Percentiles rank a stretch among this genome's conserved stretches.
These are phyloP conservation scores for Pandemis cinnamomeana DNA, from an alignment of 2,888 invertebrate genomes.

Conservation along the genomic window DNA sequence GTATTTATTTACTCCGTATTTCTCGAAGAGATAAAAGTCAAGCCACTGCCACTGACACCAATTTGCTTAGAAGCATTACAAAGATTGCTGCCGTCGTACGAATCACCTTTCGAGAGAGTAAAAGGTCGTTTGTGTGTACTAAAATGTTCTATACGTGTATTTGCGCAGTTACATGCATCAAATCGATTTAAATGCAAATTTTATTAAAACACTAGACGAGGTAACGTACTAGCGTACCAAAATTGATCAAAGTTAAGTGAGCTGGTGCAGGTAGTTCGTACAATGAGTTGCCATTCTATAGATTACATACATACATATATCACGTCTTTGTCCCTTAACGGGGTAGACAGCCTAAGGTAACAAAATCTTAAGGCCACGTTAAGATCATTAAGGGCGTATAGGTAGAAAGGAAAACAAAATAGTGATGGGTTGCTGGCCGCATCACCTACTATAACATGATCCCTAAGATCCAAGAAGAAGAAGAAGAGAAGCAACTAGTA, in stretches of 20 bases:
- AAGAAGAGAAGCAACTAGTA: too few species aligned
- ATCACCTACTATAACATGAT: too few species aligned
- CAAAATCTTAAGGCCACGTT: too few species aligned
- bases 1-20: constrained; percentile 7
- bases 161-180: constrained; percentile 8
- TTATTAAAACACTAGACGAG: constrained; percentile 14
- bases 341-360: too few species aligned
- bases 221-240: neutral
- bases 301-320: too few species aligned
- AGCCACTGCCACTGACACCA: constrained; percentile 23
- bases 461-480: too few species aligned
- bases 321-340: too few species aligned
- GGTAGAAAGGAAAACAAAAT: too few species aligned
- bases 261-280: neutral
- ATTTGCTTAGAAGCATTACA: constrained; percentile 39
- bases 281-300: neutral
- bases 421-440: too few species aligned
- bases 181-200: constrained; percentile 39
- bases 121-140: constrained; percentile 4
- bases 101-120: constrained; percentile 11
- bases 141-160: neutral
- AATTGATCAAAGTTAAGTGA: constrained; percentile 19
- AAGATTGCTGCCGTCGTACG: constrained; percentile 28
- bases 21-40: constrained; percentile 19
- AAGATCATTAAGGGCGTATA: too few species aligned